Evolutionary conservation across 2,797 vertebrate genomes (phyloP), one percentile per base, ranked within the genome.

Genomic region (Oreortyx pictus): DNA sequence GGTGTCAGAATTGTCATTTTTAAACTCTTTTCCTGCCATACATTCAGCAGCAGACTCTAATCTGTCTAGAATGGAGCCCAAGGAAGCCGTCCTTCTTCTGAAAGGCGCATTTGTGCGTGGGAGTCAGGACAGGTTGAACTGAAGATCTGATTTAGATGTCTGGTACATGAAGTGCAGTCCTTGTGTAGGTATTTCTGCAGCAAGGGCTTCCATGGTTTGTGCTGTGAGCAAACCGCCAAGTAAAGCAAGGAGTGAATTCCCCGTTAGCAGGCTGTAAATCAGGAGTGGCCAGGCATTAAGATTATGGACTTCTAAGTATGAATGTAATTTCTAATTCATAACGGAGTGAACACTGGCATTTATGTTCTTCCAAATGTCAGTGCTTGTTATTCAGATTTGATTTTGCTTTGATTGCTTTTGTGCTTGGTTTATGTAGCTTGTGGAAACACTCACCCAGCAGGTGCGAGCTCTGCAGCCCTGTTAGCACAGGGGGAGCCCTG

Each of bases 101-200:
- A 37, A 50, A 29, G 37, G 64, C 15, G 29, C 31, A 9, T 71
- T 50, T 78, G n/a, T 6, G 0, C 3, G 1, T 22, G 52, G 60
- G 11, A 25, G 86, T 46, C 74, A 50, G 47, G 41, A 44, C 44
- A 49, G 27, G 15, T 37, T 78, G 66, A 65, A 4, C 41, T 44
- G 59, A 64, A 61, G 31, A 39, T n/a, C 50, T 83, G 64, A 31
- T 83, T 44, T 46, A 79, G 64, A 18, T 22, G 17, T 41, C 41
- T 70, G 24, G 14, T 79, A 41, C 78, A 39, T 60, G 20, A 35
- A 47, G 39, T 4, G 1, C 33, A 46, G 8, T 50, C 17, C 49
- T 61, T 66, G 29, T 49, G 11, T 25, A 46, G 56, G 43, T 61
- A 7, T 88, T 76, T 80, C 47, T 80, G 43, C 54, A 73, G 6